Conservation (phyloP, 2,888 invertebrate species). For the Hirtodrosophila alboralis region DNA sequence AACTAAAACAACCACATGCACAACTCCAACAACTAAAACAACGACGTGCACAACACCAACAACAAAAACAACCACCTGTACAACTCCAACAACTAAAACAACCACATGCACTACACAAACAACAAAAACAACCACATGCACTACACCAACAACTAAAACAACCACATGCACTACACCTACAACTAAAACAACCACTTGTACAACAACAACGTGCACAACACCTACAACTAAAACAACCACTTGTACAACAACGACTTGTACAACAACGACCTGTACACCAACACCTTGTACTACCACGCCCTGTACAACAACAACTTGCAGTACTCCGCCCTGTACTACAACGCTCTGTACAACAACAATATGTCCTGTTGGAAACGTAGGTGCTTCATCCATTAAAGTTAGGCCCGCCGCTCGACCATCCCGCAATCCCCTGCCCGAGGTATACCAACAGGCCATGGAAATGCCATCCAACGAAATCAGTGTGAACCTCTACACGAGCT, state of each 20-base stretch:
- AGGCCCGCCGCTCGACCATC: constrained; percentile 43
- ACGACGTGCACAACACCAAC: not conserved
- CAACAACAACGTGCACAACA: constrained; percentile 4
- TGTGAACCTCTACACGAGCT: constrained; percentile 58
- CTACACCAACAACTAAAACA: constrained; percentile 7
- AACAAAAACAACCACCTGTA: constrained; percentile 1
- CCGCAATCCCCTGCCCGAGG: constrained; percentile 19
- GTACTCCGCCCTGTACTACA: constrained; percentile 8
- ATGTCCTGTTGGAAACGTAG: constrained; percentile 6
- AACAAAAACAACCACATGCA: constrained; percentile 12
- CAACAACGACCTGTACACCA: constrained; percentile 21
- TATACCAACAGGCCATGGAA: constrained; percentile 2
- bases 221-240: constrained; percentile 25
- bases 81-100: constrained; percentile 2
- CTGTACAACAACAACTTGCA: constrained; percentile 10
- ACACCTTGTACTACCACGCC: constrained; percentile 29
- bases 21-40: constrained; percentile 1
- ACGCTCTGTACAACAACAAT: constrained; percentile 14
- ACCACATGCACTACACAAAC: constrained; percentile 1
- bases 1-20: constrained; percentile 6
- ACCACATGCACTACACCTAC: constrained; percentile 9
- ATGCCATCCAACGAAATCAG: constrained; percentile 31
- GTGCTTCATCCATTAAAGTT: constrained; percentile 37
- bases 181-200: constrained; percentile 16
- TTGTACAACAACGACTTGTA: constrained; percentile 3